phyloP scores from a whole-genome alignment of 2,888 invertebrate genomes.

The Drosophila colorata region DNA sequence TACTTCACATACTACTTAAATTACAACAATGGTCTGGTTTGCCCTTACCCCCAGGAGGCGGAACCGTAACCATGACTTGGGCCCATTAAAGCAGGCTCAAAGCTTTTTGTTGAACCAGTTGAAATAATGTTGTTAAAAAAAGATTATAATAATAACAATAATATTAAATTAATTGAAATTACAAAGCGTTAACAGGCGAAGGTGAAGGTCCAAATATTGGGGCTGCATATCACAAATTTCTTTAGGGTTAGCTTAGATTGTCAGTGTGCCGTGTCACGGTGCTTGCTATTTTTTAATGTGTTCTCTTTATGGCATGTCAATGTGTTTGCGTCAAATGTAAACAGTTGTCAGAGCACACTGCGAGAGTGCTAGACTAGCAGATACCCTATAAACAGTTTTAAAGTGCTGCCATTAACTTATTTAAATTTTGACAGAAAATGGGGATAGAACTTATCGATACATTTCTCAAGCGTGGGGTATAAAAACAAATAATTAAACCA shows the following conservation, averaged over 20 bases:
- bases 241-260: constrained; percentile 2
- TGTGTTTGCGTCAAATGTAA: constrained; percentile 50
- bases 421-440: too few relatives aligned
- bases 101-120: constrained; percentile 47
- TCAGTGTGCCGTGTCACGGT: constrained; percentile 55
- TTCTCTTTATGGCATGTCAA: constrained; percentile 9
- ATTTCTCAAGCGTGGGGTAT: constrained; percentile 7
- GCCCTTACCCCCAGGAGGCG: constrained; percentile 15
- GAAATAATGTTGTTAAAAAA: constrained; percentile 63
- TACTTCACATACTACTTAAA: constrained; percentile 58
- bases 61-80: constrained; percentile 34
- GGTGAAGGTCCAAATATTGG: constrained; percentile 62
- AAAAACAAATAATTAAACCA: constrained; percentile 43
- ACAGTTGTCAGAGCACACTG: too few relatives aligned
- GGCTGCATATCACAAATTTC: constrained; percentile 7
- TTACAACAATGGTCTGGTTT: constrained; percentile 53
- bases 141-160: constrained; percentile 2
- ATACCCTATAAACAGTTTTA: constrained; percentile 2
- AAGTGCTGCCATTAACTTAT: neutral
- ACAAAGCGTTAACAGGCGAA: constrained; percentile 61
- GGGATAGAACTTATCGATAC: neutral
- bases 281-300: constrained; percentile 61
- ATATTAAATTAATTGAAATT: constrained; percentile 62
- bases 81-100: constrained; percentile 52
- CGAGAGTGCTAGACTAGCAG: neutral